Conservation (phyloP, 2,888 invertebrate genomes). For the Bimastos eiseni region DNA sequence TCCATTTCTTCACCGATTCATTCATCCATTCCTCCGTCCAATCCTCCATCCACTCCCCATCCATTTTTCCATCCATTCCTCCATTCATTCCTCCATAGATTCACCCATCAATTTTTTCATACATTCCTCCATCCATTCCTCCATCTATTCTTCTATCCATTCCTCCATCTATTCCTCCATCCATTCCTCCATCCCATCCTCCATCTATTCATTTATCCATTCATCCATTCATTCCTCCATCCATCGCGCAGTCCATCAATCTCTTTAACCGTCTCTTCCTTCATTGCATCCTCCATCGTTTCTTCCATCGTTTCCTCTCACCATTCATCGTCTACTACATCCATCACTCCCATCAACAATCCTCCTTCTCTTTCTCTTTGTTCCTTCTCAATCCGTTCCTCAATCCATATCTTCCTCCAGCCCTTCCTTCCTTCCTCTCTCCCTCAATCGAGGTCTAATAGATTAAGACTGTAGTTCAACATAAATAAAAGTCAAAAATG, state of each 20-base stretch:
- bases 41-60: too few relatives aligned
- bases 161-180: neutral
- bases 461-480: too few relatives aligned
- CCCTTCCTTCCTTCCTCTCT: neutral
- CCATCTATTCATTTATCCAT: too few relatives aligned
- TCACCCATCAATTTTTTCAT: neutral
- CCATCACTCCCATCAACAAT: too few relatives aligned
- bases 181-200: neutral
- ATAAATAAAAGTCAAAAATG: too few relatives aligned
- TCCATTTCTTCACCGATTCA: too few relatives aligned
- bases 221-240: neutral
- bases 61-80: too few relatives aligned
- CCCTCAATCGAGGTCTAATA: neutral
- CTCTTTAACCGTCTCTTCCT: too few relatives aligned
- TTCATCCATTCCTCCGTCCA: neutral
- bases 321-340: neutral
- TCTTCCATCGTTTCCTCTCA: neutral
- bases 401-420: neutral
- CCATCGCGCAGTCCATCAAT: too few relatives aligned
- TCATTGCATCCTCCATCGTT: neutral
- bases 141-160: neutral
- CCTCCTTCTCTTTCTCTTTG: too few relatives aligned
- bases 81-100: neutral
- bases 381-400: neutral
- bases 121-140: neutral